Evolutionary conservation across 2,888 invertebrate genomes (phyloP).

Genomic region (Eubasilissa splendida): DNA sequence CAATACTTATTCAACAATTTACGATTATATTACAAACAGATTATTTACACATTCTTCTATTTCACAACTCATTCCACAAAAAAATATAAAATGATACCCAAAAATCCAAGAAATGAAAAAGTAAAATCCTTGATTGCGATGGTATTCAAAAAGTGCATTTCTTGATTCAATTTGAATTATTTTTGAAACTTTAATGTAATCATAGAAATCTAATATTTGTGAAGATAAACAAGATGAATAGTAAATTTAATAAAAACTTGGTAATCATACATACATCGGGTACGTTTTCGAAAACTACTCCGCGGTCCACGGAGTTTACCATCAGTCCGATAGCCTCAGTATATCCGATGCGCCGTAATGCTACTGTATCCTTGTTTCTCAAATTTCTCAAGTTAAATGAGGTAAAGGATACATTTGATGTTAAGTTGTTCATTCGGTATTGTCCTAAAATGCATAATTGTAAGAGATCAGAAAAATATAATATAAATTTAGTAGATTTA

Average conservation of each 20-base stretch:
- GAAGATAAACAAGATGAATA: not conserved
- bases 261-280: constrained; percentile 77
- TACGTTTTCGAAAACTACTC: constrained; percentile 81
- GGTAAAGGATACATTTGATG: not conserved
- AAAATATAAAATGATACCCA: too few species aligned
- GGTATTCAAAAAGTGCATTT: too few species aligned
- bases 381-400: constrained; percentile 59
- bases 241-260: not conserved
- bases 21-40: too few species aligned
- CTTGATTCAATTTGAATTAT: too few species aligned
- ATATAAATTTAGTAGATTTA: too few species aligned
- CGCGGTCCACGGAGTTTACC: constrained; percentile 90
- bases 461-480: too few species aligned
- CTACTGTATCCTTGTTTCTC: constrained; percentile 54
- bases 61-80: too few species aligned
- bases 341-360: constrained; percentile 62
- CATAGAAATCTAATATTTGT: not conserved
- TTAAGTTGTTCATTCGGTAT: constrained; percentile 2
- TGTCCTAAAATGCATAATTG: constrained; percentile 6
- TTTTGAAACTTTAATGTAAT: too few species aligned
- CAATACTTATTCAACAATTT: too few species aligned
- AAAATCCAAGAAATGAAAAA: too few species aligned
- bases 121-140: too few species aligned
- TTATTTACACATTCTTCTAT: too few species aligned
- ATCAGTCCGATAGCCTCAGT: constrained; percentile 78